Percentiles rank a stretch among this genome's conserved stretches.
Evolutionary conservation across 1,140 invertebrate species (phyloP).

Genomic region (Drosophila sturtevanti): DNA sequence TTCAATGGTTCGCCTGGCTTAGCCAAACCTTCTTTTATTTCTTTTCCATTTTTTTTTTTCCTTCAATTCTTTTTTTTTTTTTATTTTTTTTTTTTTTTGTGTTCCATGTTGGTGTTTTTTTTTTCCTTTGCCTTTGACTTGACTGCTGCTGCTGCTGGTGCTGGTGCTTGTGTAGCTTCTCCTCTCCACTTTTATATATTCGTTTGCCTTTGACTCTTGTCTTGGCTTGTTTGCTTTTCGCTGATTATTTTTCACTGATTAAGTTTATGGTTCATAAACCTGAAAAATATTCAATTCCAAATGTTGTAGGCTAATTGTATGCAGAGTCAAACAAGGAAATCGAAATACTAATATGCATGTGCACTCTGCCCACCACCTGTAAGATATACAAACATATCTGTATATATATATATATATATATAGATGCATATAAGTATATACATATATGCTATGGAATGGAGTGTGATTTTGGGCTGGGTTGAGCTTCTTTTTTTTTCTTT

Average conservation of each 20-base stretch:
- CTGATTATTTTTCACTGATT: slow-evolving; percentile 68
- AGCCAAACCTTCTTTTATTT: slow-evolving; percentile 58
- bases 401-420: too few relatives aligned
- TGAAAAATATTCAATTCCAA: slow-evolving; percentile 53
- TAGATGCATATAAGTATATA: slow-evolving; percentile 13
- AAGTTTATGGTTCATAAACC: slow-evolving; percentile 72
- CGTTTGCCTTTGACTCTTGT: slow-evolving; percentile 42
- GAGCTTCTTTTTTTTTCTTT: neutral
- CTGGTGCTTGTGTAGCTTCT: neutral
- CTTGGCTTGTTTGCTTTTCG: slow-evolving; percentile 52
- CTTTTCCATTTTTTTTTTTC: slow-evolving; percentile 25
- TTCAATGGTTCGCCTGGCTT: slow-evolving; percentile 17
- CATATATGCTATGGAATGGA: slow-evolving; percentile 40
- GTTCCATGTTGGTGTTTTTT: neutral
- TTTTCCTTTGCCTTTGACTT: slow-evolving; percentile 6
- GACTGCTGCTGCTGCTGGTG: neutral
- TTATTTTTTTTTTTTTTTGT: neutral
- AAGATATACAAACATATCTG: too few relatives aligned
- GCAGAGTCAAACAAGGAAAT: slow-evolving; percentile 40
- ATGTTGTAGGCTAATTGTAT: slow-evolving; percentile 77
- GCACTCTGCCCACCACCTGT: slow-evolving; percentile 17
- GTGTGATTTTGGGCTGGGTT: slow-evolving; percentile 61
- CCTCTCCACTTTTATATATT: slow-evolving; percentile 8
- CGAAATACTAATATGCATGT: slow-evolving; percentile 5
- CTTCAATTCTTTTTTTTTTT: neutral